Conservation (phyloP, 2,113 vertebrate species). For the Chaetops frenatus region DNA sequence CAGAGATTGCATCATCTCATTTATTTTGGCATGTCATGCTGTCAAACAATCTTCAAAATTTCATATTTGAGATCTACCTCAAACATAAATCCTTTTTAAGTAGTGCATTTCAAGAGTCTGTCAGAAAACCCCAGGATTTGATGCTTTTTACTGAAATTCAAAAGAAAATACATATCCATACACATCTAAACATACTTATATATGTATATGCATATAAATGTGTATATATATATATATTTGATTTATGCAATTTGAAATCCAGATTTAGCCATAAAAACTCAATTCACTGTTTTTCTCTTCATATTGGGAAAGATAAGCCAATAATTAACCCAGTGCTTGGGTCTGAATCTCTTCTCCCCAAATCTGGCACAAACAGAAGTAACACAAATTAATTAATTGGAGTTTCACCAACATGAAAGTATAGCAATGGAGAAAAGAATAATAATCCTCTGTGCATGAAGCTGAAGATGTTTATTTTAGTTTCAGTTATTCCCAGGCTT, state of each 20-base stretch:
- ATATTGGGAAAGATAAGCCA: not conserved
- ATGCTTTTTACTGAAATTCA: not conserved
- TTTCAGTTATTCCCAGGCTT: slow-evolving; percentile 39
- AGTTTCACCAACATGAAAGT: not conserved
- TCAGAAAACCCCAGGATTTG: not conserved
- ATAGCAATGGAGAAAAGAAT: not conserved
- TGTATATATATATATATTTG: not conserved
- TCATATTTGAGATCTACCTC: not conserved
- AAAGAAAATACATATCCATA: not conserved
- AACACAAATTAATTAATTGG: not conserved
- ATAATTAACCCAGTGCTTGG: not conserved
- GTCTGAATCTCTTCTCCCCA: not conserved
- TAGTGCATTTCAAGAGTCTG: not conserved
- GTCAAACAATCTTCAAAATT: not conserved
- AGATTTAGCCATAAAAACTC: not conserved
- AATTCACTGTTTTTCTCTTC: not conserved
- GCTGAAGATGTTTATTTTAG: slow-evolving; percentile 38
- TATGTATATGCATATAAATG: not conserved
- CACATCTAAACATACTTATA: not conserved
- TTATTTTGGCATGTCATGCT: not conserved
- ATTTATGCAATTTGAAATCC: not conserved
- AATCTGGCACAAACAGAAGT: not conserved
- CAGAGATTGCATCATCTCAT: not conserved
- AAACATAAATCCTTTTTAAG: not conserved
- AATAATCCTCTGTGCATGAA: not conserved